These are phyloP conservation scores for Pelvicachromis taeniatus DNA, from an alignment of 2,113 vertebrate genomes.

Conservation along the genomic window DNA sequence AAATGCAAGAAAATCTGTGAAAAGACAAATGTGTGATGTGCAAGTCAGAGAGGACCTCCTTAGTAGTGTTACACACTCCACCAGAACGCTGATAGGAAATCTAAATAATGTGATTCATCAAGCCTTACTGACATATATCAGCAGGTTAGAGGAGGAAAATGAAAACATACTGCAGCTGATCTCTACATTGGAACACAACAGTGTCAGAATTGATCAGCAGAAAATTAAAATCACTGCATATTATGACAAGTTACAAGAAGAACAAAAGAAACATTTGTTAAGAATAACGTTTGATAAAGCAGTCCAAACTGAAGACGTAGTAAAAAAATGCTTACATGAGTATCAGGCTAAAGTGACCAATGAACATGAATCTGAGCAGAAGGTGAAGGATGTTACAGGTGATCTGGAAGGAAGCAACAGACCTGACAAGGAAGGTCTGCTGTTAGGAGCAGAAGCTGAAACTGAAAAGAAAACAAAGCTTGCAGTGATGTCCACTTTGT, in stretches of 20 bases:
- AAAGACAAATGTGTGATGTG: background rate
- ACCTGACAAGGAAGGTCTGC: background rate
- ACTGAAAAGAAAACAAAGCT: background rate
- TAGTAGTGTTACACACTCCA: background rate
- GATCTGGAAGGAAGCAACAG: background rate
- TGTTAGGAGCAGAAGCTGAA: background rate
- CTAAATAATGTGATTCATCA: background rate
- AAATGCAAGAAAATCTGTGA: background rate
- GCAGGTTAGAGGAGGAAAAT: background rate
- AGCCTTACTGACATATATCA: background rate
- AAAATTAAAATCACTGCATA: background rate
- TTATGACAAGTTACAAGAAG: background rate
- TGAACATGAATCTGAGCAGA: background rate
- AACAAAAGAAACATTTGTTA: background rate
- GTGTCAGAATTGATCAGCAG: background rate
- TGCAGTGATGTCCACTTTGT: background rate
- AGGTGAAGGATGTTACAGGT: background rate
- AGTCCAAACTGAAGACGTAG: background rate
- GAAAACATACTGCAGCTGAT: background rate
- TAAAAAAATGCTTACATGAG: background rate
- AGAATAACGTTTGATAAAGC: background rate
- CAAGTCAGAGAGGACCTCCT: background rate
- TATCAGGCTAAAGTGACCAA: background rate
- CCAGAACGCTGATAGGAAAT: background rate
- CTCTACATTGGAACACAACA: background rate